Base-by-base conservation (phyloP, 2,797 vertebrate genomes). In the Pristis pectinata region DNA sequence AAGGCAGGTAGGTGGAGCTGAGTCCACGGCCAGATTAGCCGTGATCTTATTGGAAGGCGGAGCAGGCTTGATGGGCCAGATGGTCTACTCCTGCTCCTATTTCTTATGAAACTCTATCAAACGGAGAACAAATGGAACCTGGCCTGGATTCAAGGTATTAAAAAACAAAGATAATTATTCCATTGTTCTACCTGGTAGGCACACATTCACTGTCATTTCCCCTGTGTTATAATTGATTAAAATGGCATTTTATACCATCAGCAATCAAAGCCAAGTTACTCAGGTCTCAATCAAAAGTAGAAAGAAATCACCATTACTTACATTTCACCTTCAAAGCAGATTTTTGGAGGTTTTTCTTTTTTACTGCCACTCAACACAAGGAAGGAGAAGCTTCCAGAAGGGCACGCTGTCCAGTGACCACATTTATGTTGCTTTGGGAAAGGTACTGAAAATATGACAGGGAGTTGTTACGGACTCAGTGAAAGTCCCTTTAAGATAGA, bases 251-350 rank as follows among this genome's bases (percentile, higher is more conserved):
- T 44, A 64, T 79, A 82, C 0, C 1, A 15, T 79, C n/a, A n/a
- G n/a, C 8, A 82, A 49, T 82, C 19, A 82, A 82, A 19, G 22
- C 41, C 1, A 3, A n/a, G 34, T 77, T 77, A 30, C 30, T 44
- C 37, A 13, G n/a, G 10, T 3, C 27, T 2, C 9, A 59, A 85
- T 85, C 80, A 11, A 30, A 53, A 56, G 82, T 30, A 10, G 11
- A 87, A 87, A 87, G 24, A 0, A 59, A 87, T 59, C 53, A 41
- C 15, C 37, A 19, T 30, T 94, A 97, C 97, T 97, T 94, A 98
- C 97, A 97, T 93, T 34, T 97, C 94, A 77, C 97, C 97, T 80
- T 97, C 97, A 95, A 98, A 97, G 95, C 97, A 98, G 67, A 98
- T 96, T 95, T 96, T 96, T 53, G 97, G 96, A 0, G 67, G 64